Percentiles rank a stretch among this genome's conserved stretches.
Evolutionary conservation across 2,797 vertebrate species (phyloP).

Genomic region (Ctenopoma kingsleyae): DNA sequence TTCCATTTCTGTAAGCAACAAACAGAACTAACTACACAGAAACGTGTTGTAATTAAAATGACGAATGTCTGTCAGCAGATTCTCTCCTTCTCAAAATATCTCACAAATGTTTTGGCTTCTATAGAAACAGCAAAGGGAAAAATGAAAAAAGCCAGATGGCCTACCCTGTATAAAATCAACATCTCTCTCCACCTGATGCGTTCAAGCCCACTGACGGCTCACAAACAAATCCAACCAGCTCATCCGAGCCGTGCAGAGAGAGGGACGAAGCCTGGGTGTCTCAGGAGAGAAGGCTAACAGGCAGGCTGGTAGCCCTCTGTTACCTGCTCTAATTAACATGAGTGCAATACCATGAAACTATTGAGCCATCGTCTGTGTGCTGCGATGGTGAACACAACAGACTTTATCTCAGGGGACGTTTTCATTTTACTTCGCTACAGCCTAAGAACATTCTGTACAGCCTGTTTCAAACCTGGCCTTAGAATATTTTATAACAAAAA

Average conservation of each 20-base stretch:
- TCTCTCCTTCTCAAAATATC: not conserved
- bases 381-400: constrained; percentile 26
- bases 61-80: not conserved
- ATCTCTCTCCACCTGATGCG: constrained; percentile 34
- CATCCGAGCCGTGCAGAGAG: constrained; percentile 20
- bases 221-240: constrained; percentile 19
- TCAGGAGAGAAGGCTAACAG: constrained; percentile 31
- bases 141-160: not conserved
- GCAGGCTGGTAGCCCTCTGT: constrained; percentile 16
- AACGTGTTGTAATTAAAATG: constrained; percentile 24
- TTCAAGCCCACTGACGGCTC: constrained; percentile 4
- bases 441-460: not conserved
- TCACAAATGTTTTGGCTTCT: constrained; percentile 3
- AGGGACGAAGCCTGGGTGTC: constrained; percentile 26
- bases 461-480: not conserved
- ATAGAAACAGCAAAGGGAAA: constrained; percentile 6
- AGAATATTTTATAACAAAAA: not conserved
- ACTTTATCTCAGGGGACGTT: constrained; percentile 16
- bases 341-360: constrained; percentile 59
- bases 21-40: constrained; percentile 9
- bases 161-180: constrained; percentile 40
- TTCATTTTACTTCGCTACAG: constrained; percentile 3
- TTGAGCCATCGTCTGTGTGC: constrained; percentile 50
- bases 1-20: constrained; percentile 92
- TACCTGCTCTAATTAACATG: constrained; percentile 69